phyloP scores from a whole-genome alignment of 1,140 invertebrate genomes.

The Caenorhabditis tropicalis region DNA sequence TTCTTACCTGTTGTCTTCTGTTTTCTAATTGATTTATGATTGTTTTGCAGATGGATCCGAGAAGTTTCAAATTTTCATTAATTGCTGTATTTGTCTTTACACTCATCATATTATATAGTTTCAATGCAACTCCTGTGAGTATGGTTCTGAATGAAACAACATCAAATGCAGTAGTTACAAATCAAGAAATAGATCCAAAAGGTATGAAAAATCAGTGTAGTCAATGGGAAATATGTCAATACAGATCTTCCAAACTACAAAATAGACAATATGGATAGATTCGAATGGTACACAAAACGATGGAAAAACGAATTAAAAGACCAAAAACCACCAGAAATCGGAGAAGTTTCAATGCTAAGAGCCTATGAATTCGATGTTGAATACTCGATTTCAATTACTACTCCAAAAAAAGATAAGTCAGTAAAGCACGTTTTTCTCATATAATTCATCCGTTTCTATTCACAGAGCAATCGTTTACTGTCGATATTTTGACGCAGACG shows the following conservation, averaged over 20 bases:
- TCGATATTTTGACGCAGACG: slow-evolving; percentile 5
- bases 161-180: not conserved
- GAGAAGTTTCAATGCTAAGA: not conserved
- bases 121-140: not conserved
- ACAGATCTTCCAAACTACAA: not conserved
- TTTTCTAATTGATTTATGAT: no score
- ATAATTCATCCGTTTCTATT: not conserved
- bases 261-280: slow-evolving; percentile 13
- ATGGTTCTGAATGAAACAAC: not conserved
- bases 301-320: not conserved
- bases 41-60: slow-evolving; percentile 24
- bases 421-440: not conserved
- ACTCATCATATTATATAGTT: not conserved
- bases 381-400: slow-evolving; percentile 18
- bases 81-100: not conserved
- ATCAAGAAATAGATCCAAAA: not conserved
- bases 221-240: no score
- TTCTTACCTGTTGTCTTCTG: no score
- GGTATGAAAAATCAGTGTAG: not conserved
- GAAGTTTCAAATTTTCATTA: not conserved
- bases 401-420: not conserved
- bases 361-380: slow-evolving; percentile 19
- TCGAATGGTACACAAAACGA: slow-evolving; percentile 1
- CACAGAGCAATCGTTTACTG: slow-evolving; percentile 18
- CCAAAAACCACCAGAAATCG: not conserved